A percentile compares a stretch with the other conserved stretches of the same genome.
Conservation (phyloP, 2,888 invertebrate species). For the Nomada goodeniana region DNA sequence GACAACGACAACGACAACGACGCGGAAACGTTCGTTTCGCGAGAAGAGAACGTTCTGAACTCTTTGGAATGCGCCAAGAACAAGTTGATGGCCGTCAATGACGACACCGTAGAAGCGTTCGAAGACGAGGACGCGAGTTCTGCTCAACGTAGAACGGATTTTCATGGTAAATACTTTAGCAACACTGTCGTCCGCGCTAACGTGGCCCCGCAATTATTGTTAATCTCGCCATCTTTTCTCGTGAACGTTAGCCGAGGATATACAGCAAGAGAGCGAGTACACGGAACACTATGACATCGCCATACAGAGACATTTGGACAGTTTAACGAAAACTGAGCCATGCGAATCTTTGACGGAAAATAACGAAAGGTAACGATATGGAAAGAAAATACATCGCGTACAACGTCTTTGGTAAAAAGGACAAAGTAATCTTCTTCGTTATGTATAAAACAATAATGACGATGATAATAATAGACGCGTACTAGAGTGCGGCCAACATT, state of each 20-base stretch:
- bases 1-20: too few relatives aligned
- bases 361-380: conserved; percentile 17
- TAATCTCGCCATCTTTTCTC: neutral
- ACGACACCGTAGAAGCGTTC: conserved; percentile 14
- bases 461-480: too few relatives aligned
- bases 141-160: conserved; percentile 33
- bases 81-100: conserved; percentile 44
- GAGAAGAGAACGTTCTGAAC: conserved; percentile 43
- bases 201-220: neutral
- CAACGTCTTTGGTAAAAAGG: too few relatives aligned
- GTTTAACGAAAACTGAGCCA: conserved; percentile 80
- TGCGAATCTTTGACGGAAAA: conserved; percentile 1
- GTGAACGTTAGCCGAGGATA: conserved; percentile 63
- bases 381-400: neutral
- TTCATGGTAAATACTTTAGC: conserved; percentile 44
- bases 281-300: conserved; percentile 81
- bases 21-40: conserved; percentile 35
- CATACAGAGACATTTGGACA: conserved; percentile 86
- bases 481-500: too few relatives aligned
- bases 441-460: too few relatives aligned
- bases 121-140: conserved; percentile 32
- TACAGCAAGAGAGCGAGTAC: conserved; percentile 83
- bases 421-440: too few relatives aligned
- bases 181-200: neutral
- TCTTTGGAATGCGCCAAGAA: conserved; percentile 50